Base-by-base conservation (phyloP, 37 sponge, comb jelly and placozoan species). In the Mnemiopsis leidyi region DNA sequence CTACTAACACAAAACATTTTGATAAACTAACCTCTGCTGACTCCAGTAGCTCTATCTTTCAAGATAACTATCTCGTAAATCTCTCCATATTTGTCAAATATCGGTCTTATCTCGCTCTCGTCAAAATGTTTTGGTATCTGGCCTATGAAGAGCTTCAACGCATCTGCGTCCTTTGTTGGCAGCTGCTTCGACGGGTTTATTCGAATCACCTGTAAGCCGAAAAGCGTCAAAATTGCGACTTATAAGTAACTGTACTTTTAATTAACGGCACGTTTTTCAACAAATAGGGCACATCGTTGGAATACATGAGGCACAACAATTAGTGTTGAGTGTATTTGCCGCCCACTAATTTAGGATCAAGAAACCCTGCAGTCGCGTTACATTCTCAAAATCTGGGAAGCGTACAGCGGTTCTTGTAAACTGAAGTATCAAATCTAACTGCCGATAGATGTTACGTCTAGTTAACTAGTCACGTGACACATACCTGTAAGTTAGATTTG, bases 11-110 rank as follows among this genome's bases (percentile, higher is more conserved):
- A n/a, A n/a, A n/a, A n/a, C n/a, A n/a, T n/a, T n/a, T n/a, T n/a
- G n/a, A n/a, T n/a, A n/a, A n/a, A 85, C 90, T 85, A 5, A 85
- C 90, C 90, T 85, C 90, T 85, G 24, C 61, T 40, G 24, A 85
- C 90, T 1, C 90, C 90, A 1, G 90, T 85, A 9, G 90, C 90
- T 25, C 90, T 38, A 26, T 85, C 90, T 40, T 85, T 85, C 48
- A 85, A 33, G 40, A 85, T 85, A 35, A 85, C 90, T n/a, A 85
- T 85, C 61, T 85, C 90, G 23, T 85, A 85, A 23, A 85, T 85
- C 29, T 85, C 90, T 29, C 90, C 90, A 21, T 85, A 85, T 61
- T 85, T 85, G 26, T 85, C 90, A 33, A 85, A 85, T 38, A 85
- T 85, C 25, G 90, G 90, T 39, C 61, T 38, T 23, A 85, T 85